Evolutionary conservation across 2,797 vertebrate genomes (phyloP), one percentile per base, ranked within the genome.

Genomic region (Odontamblyopus lacepedii): DNA sequence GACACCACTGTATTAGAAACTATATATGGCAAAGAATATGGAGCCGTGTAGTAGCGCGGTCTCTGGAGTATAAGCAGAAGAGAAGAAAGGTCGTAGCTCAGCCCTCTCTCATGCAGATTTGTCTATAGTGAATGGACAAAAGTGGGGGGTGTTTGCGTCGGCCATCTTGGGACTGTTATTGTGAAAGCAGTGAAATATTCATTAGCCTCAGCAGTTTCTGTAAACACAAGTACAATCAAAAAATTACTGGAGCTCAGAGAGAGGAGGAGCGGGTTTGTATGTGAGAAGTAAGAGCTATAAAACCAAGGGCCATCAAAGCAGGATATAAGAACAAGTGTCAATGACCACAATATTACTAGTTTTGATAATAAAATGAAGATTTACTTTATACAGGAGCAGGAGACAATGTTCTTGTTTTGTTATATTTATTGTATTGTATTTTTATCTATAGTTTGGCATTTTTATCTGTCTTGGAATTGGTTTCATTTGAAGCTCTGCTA

Each of bases 41-140:
- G n/a, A 41, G 18, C 6, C 8, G 6, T 13, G 27, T 61, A 87
- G 6, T 19, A 75, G 83, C 71, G 51, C 86, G 79, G 75, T 88
- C 85, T 83, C 90, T 50, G 6, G 84, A 83, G 86, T 72, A 71
- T 73, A 83, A 78, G 70, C 78, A 74, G 68, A 79, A 71, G 85
- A 83, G 82, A 67, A 61, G 63, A 90, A 91, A 92, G 91, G 92
- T 92, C 91, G 89, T 65, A 91, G 88, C 75, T 81, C 62, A 56
- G 71, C 79, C 83, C 75, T 77, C 78, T 80, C 86, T 68, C 74
- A 64, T 6, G 69, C 82, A 62, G 84, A 74, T 82, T 85, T 29
- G 77, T 89, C 83, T 60, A 87, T 76, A 59, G n/a, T 44, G 74
- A 83, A 23, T 13, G 44, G 18, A 68, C n/a, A 35, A 53, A 29